phyloP scores from a whole-genome alignment of 2,113 vertebrate species.

The Fukomys damarensis region DNA sequence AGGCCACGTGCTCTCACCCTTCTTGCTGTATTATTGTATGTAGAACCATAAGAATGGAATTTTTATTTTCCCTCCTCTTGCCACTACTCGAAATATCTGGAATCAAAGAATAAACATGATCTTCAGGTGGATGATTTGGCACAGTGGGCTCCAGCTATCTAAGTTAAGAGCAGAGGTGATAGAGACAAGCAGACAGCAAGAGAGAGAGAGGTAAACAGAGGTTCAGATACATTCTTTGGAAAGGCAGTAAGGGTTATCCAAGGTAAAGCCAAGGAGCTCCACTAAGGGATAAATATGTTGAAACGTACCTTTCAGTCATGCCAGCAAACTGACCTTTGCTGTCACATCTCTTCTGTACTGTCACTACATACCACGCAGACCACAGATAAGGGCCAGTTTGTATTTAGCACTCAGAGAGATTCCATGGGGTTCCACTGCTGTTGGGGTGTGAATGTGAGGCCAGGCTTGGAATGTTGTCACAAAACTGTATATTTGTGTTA shows the following conservation, averaged over 20 bases:
- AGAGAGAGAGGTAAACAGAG: not conserved
- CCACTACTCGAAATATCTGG: not conserved
- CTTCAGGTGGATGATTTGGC: not conserved
- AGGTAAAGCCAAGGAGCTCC: not conserved
- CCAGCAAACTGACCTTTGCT: constrained; percentile 32
- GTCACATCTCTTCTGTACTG: not conserved
- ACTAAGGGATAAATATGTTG: not conserved
- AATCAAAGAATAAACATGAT: not conserved
- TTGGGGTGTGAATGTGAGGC: constrained; percentile 37
- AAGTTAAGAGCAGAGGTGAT: not conserved
- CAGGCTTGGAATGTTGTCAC: not conserved
- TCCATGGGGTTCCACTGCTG: constrained; percentile 18
- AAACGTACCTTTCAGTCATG: not conserved
- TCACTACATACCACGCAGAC: not conserved
- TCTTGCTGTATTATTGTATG: not conserved
- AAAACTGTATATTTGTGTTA: constrained; percentile 37
- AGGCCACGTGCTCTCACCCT: not conserved
- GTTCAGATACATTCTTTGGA: not conserved
- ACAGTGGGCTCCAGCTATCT: not conserved
- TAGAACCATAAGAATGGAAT: not conserved
- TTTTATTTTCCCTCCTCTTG: not conserved
- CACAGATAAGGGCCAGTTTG: not conserved
- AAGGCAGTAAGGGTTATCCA: not conserved
- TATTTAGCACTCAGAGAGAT: constrained; percentile 30
- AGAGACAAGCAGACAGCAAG: not conserved